Evolutionary conservation across 2,888 invertebrate genomes (phyloP).

Genomic region (Spodoptera exigua): DNA sequence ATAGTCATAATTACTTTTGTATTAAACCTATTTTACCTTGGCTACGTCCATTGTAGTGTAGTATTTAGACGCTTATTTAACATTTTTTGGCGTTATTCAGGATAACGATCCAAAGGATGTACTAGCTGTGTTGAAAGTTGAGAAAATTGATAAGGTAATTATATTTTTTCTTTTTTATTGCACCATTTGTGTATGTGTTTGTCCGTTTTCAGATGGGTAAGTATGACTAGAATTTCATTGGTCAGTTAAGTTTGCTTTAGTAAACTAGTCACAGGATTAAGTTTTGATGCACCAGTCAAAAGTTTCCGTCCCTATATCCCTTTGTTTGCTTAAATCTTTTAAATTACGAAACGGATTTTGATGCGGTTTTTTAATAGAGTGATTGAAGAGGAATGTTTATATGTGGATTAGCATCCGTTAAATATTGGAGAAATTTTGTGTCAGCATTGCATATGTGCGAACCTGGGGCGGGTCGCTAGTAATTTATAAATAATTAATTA

Average conservation of each 20-base stretch:
- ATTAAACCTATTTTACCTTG: slow-evolving; percentile 2
- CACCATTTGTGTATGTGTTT: slow-evolving; percentile 32
- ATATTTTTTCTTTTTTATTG: slow-evolving; percentile 44
- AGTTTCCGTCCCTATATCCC: too few species aligned
- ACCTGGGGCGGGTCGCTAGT: too few species aligned
- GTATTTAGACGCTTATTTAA: slow-evolving; percentile 73
- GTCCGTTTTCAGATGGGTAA: slow-evolving; percentile 36
- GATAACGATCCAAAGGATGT: slow-evolving; percentile 86
- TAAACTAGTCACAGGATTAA: too few species aligned
- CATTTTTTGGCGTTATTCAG: slow-evolving; percentile 74
- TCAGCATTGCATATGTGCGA: too few species aligned
- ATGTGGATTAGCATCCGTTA: too few species aligned
- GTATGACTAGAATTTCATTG: slow-evolving; percentile 10
- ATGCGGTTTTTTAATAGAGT: too few species aligned
- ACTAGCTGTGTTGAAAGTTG: slow-evolving; percentile 89
- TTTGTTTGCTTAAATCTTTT: too few species aligned
- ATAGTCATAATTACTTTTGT: background rate
- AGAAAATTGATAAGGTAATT: slow-evolving; percentile 87
- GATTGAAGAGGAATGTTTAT: too few species aligned
- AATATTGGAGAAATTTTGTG: too few species aligned
- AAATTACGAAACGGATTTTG: too few species aligned
- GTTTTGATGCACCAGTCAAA: too few species aligned
- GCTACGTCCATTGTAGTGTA: slow-evolving; percentile 34
- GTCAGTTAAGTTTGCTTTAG: background rate
- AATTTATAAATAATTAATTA: too few species aligned